Evolutionary conservation across 2,113 vertebrate species (phyloP).

Genomic region (Apaloderma vittatum): DNA sequence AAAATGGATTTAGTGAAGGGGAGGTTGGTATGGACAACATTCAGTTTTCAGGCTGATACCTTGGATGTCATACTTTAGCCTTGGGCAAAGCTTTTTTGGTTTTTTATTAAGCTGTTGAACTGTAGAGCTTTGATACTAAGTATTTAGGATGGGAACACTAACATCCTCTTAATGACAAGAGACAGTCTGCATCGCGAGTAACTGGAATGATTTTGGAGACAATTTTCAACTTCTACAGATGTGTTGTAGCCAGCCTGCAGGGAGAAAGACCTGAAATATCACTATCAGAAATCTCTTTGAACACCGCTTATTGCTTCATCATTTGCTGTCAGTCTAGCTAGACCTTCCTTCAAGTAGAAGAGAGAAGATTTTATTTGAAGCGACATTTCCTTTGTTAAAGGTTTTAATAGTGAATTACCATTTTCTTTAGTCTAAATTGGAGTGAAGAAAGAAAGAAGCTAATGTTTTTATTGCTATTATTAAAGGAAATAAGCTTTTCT

Average conservation of each 20-base stretch:
- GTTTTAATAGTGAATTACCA: background rate
- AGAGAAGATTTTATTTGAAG: background rate
- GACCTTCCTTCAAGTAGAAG: background rate
- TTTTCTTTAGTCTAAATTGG: background rate
- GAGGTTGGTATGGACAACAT: background rate
- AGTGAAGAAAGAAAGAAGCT: background rate
- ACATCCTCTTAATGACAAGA: background rate
- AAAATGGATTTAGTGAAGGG: background rate
- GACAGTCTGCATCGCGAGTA: background rate
- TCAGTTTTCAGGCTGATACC: background rate
- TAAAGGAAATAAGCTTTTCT: background rate
- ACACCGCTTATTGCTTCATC: background rate
- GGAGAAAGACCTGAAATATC: background rate
- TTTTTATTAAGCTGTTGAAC: background rate
- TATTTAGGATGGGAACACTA: background rate
- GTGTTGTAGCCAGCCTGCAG: background rate
- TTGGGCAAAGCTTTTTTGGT: background rate
- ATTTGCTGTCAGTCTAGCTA: background rate
- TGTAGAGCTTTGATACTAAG: background rate
- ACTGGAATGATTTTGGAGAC: slow-evolving; percentile 3
- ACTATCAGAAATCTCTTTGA: background rate
- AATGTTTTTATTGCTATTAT: background rate
- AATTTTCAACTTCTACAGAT: background rate
- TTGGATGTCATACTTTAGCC: background rate
- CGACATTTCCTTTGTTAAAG: background rate